Evolutionary conservation across 2,113 vertebrate genomes (phyloP).

Genomic region (Perccottus glenii): DNA sequence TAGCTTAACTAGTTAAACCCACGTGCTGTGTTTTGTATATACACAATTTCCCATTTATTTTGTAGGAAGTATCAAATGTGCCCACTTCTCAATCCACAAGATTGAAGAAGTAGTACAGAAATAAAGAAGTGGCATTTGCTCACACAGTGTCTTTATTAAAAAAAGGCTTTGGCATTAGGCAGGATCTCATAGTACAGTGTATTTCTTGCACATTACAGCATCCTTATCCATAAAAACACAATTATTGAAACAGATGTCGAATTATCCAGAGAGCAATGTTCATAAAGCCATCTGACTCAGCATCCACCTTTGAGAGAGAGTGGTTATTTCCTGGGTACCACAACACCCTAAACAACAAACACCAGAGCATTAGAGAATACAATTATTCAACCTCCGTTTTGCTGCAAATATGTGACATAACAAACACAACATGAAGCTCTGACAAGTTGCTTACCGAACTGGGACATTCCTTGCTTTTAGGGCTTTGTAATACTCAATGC

Average conservation of each 20-base stretch:
- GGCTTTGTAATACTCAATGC: constrained; percentile 92
- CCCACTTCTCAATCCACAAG: not conserved
- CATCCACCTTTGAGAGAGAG: constrained; percentile 87
- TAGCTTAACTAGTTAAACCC: too few species aligned
- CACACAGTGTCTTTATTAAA: constrained; percentile 12
- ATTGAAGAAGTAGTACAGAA: not conserved
- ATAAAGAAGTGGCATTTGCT: constrained; percentile 3
- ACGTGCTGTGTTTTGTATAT: too few species aligned
- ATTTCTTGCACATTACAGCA: constrained; percentile 5
- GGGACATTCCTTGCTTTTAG: constrained; percentile 85
- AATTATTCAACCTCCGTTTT: not conserved
- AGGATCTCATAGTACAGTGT: constrained; percentile 20
- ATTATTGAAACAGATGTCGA: constrained; percentile 81
- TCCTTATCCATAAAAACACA: not conserved
- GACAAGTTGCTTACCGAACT: constrained; percentile 83
- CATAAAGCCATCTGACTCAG: constrained; percentile 93
- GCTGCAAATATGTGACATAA: not conserved
- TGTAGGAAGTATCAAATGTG: constrained; percentile 9
- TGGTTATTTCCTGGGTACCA: constrained; percentile 93
- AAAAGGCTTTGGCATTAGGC: constrained; percentile 52
- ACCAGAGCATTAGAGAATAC: constrained; percentile 7
- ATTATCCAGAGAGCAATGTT: constrained; percentile 89
- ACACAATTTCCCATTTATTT: too few species aligned
- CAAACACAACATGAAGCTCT: not conserved
- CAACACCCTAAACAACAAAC: constrained; percentile 81